These are phyloP conservation scores for Aspidiotus destructor DNA, from an alignment of 2,888 invertebrate species.

Conservation along the genomic window DNA sequence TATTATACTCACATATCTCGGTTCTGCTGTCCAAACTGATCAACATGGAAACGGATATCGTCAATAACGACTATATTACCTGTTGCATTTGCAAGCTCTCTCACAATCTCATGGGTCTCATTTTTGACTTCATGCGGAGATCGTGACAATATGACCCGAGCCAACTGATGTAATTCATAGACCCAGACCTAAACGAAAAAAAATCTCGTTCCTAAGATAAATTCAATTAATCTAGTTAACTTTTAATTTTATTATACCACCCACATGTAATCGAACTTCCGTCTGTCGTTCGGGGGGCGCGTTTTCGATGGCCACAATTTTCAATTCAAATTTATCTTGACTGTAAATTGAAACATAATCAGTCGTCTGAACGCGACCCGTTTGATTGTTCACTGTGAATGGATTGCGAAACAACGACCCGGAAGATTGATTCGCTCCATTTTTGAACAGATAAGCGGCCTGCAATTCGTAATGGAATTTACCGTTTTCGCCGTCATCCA, in stretches of 20 bases:
- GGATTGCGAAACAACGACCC: constrained; percentile 80
- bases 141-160: constrained; percentile 72
- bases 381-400: constrained; percentile 61
- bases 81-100: constrained; percentile 64
- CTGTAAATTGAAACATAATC: constrained; percentile 80
- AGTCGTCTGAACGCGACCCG: constrained; percentile 61
- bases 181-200: constrained; percentile 64
- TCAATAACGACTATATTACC: constrained; percentile 69
- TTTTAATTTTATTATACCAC: constrained; percentile 39
- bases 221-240: too few species aligned
- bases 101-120: constrained; percentile 60
- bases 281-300: constrained; percentile 69
- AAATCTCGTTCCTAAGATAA: not conserved
- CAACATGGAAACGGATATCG: constrained; percentile 63
- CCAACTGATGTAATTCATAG: constrained; percentile 71
- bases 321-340: constrained; percentile 74
- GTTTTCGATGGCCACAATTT: constrained; percentile 70
- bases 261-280: constrained; percentile 65
- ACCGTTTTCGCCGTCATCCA: constrained; percentile 74
- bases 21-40: constrained; percentile 52
- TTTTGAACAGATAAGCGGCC: constrained; percentile 67
- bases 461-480: constrained; percentile 70
- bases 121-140: constrained; percentile 65
- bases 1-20: constrained; percentile 53
- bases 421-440: constrained; percentile 55